A percentile compares a stretch with the other conserved stretches of the same genome.
These are phyloP conservation scores for Struthidea cinerea DNA, from an alignment of 2,113 vertebrate species.

Conservation along the genomic window DNA sequence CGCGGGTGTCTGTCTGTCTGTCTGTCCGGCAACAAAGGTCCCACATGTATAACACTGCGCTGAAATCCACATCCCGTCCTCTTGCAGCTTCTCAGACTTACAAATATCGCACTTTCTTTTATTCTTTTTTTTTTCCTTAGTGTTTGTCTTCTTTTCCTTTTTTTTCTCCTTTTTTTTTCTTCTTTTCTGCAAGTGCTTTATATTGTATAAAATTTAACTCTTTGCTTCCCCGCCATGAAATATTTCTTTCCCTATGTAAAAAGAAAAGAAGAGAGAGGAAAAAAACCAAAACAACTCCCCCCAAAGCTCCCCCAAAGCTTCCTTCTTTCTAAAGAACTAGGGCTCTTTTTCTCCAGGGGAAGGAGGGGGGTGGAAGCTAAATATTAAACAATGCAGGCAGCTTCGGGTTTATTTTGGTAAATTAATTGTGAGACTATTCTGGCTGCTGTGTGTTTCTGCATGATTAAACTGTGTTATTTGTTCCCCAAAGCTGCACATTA, in stretches of 20 bases:
- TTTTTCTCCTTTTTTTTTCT: too few species aligned
- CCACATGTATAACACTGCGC: background rate
- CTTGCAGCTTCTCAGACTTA: background rate
- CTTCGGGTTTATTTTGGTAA: constrained; percentile 56
- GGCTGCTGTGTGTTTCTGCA: constrained; percentile 37
- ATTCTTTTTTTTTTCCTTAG: background rate
- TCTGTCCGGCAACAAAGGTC: constrained; percentile 42
- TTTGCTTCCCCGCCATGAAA: background rate
- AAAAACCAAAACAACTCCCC: background rate
- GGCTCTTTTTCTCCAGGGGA: constrained; percentile 32
- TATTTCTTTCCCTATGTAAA: background rate
- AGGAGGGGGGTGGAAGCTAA: constrained; percentile 37
- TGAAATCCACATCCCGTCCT: background rate
- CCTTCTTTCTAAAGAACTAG: background rate
- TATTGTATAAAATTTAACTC: constrained; percentile 24
- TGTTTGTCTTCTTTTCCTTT: background rate
- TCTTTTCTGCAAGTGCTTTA: background rate
- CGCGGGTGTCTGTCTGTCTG: background rate
- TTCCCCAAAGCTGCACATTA: constrained; percentile 30
- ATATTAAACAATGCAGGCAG: constrained; percentile 56
- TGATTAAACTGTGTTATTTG: constrained; percentile 43
- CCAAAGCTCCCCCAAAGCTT: background rate
- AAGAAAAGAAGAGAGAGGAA: background rate
- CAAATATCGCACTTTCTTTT: background rate
- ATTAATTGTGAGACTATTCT: constrained; percentile 40